These are phyloP conservation scores for Scaptodrosophila latifasciaeformis DNA, from an alignment of 2,888 invertebrate genomes.

Conservation along the genomic window DNA sequence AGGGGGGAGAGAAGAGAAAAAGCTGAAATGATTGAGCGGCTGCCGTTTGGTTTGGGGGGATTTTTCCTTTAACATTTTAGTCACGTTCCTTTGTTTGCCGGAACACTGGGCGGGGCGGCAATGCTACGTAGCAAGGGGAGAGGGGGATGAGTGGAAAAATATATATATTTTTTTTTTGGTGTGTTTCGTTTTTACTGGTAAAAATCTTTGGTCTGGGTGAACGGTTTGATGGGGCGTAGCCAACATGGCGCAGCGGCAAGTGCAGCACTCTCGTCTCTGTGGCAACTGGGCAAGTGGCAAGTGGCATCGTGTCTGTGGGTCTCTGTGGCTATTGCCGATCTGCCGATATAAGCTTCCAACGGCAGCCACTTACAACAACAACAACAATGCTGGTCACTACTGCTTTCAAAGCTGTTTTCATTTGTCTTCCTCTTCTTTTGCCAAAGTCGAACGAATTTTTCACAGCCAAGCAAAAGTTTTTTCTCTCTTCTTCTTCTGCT, in stretches of 20 bases:
- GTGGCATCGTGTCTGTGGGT: neutral
- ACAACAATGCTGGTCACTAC: neutral
- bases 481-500: neutral
- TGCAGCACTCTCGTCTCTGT: conserved; percentile 7
- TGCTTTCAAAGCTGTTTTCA: conserved; percentile 11
- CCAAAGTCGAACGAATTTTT: conserved; percentile 64
- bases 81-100: conserved; percentile 52
- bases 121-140: neutral
- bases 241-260: conserved; percentile 56
- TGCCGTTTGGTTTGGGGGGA: conserved; percentile 42
- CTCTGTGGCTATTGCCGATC: neutral
- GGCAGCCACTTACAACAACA: conserved; percentile 12
- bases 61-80: conserved; percentile 70
- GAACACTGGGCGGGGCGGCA: conserved; percentile 1
- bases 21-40: conserved; percentile 15
- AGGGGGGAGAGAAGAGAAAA: conserved; percentile 8
- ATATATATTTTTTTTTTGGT: too few species aligned
- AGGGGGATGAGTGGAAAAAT: neutral
- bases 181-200: too few species aligned
- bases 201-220: too few species aligned
- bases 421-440: conserved; percentile 19
- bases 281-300: neutral
- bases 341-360: conserved; percentile 4
- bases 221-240: conserved; percentile 40
- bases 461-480: conserved; percentile 46